phyloP scores from a whole-genome alignment of 1,140 invertebrate genomes.

The Stegodyphus dumicola region DNA sequence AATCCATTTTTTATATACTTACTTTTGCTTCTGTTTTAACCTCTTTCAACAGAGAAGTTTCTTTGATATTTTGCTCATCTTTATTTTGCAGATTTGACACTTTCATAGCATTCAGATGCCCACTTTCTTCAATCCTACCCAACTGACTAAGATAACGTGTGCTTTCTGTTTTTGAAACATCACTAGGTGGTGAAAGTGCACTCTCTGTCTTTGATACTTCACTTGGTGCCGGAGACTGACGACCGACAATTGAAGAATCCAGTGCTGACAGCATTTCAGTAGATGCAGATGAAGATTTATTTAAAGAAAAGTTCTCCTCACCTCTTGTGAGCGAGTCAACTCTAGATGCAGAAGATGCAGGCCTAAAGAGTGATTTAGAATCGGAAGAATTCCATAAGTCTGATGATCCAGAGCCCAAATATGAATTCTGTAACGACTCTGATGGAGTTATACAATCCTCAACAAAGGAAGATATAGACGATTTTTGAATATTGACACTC shows the following conservation, averaged over 20 bases:
- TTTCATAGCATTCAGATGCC: slow-evolving; percentile 53
- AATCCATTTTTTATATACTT: neutral
- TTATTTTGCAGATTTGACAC: slow-evolving; percentile 31
- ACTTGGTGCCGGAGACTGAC: slow-evolving; percentile 67
- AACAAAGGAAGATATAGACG: slow-evolving; percentile 38
- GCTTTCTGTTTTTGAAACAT: slow-evolving; percentile 67
- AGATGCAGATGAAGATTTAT: slow-evolving; percentile 64
- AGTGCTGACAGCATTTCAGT: slow-evolving; percentile 64
- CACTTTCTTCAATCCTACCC: slow-evolving; percentile 64
- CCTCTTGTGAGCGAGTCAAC: slow-evolving; percentile 64
- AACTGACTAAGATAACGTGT: slow-evolving; percentile 65
- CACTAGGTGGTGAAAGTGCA: slow-evolving; percentile 66
- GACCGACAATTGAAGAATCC: slow-evolving; percentile 65
- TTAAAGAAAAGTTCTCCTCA: slow-evolving; percentile 64
- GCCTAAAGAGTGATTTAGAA: slow-evolving; percentile 64
- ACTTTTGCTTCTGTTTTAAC: slow-evolving; percentile 16
- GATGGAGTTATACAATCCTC: slow-evolving; percentile 8
- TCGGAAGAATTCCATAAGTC: slow-evolving; percentile 50
- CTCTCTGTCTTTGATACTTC: slow-evolving; percentile 67
- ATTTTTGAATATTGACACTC: slow-evolving; percentile 49
- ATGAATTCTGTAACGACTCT: slow-evolving; percentile 28
- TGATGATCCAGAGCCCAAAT: slow-evolving; percentile 29
- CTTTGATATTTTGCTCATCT: slow-evolving; percentile 48
- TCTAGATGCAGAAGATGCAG: slow-evolving; percentile 66
- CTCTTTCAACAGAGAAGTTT: neutral